Evolutionary conservation across 2,888 invertebrate genomes (phyloP).

Genomic region (Smittia sp.): DNA sequence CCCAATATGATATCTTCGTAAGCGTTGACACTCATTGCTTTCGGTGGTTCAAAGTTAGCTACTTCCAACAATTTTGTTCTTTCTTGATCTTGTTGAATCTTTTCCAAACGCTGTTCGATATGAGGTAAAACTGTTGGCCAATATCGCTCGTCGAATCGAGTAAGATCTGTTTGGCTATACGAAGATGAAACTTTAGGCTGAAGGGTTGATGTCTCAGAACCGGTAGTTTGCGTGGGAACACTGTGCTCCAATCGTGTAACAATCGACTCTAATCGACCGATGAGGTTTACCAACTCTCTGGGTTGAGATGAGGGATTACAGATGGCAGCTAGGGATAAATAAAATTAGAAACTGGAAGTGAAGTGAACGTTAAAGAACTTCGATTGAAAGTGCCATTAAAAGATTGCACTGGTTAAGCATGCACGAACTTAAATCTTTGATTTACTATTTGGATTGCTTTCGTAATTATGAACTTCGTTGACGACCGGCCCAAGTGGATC

Average conservation of each 20-base stretch:
- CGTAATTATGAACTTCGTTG: background rate
- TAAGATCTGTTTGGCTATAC: conserved; percentile 47
- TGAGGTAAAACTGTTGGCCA: conserved; percentile 41
- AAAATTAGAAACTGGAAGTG: conserved; percentile 7
- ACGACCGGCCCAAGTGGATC: conserved; percentile 64
- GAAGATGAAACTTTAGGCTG: conserved; percentile 20
- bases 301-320: conserved; percentile 56
- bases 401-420: background rate
- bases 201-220: conserved; percentile 47
- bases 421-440: background rate
- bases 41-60: conserved; percentile 46
- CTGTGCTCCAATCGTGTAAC: conserved; percentile 68
- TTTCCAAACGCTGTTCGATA: conserved; percentile 22
- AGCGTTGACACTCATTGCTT: conserved; percentile 71
- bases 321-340: conserved; percentile 54
- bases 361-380: conserved; percentile 27
- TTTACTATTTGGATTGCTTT: background rate
- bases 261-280: conserved; percentile 71
- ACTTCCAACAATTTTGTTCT: conserved; percentile 42
- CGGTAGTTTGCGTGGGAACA: conserved; percentile 46
- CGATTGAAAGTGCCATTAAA: background rate
- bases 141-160: conserved; percentile 42
- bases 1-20: conserved; percentile 73
- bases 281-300: conserved; percentile 65
- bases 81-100: conserved; percentile 28